Percentiles rank a stretch among this genome's conserved stretches.
These are phyloP conservation scores for Falco biarmicus DNA, from an alignment of 2,797 vertebrate species.

Conservation along the genomic window DNA sequence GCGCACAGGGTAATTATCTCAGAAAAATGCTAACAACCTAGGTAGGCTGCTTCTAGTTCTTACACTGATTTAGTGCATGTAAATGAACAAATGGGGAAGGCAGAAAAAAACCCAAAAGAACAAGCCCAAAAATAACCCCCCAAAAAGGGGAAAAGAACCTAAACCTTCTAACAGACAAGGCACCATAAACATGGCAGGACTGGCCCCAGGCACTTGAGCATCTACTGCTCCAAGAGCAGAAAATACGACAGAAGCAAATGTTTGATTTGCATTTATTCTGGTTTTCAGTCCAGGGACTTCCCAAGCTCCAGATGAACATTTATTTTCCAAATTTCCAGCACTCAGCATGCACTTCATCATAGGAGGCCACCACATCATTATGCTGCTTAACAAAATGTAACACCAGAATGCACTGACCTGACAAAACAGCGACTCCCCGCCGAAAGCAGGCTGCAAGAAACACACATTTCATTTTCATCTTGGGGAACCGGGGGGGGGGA, in stretches of 20 bases:
- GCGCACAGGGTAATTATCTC: accelerated
- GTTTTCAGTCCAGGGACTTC: neutral
- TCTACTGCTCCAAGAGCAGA: neutral
- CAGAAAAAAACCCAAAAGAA: too few relatives aligned
- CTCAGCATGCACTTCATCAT: neutral
- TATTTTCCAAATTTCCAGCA: slow-evolving; percentile 7
- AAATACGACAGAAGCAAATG: neutral
- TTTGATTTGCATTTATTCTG: slow-evolving; percentile 7
- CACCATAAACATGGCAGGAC: accelerated
- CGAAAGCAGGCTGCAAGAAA: neutral
- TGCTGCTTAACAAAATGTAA: slow-evolving; percentile 21
- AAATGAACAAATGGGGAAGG: neutral
- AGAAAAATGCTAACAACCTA: neutral
- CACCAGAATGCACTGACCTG: neutral
- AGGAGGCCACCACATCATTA: neutral
- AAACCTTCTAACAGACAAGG: neutral
- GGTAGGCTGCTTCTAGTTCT: neutral
- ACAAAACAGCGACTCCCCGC: neutral
- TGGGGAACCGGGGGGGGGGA: neutral
- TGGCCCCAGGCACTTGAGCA: neutral
- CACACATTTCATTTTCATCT: neutral
- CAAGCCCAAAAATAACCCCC: too few relatives aligned
- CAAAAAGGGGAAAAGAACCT: neutral
- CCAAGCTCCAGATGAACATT: neutral
- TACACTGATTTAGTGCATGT: neutral